Base-by-base conservation (phyloP, 2,888 invertebrate species). In the Agrotis segetum region DNA sequence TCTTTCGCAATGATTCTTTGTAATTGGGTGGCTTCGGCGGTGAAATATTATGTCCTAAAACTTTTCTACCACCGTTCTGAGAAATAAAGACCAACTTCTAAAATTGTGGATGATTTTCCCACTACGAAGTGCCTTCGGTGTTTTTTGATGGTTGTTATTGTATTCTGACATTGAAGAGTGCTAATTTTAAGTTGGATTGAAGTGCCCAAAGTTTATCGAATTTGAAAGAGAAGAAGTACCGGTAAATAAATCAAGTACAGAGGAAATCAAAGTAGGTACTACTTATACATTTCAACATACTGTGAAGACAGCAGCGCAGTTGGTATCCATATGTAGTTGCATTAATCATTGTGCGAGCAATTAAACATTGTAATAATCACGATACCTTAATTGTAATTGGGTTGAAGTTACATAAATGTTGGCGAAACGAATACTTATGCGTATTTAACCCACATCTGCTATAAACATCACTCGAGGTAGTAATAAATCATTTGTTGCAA, bases 281-380 rank as follows among this genome's bases (percentile, higher is more conserved):
- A 49, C 34, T n/a, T n/a, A 49, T 24, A 61, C 24, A 50, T 81
- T 81, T 77, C 78, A 70, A 70, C 78, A 78, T 56, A 19, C 58
- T 55, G 47, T 50, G 53, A 63, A 74, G 80, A 62, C 60, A 75
- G 21, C 17, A 64, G 55, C 47, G 24, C 61, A 17, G 46, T 58
- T 63, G 47, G 61, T 46, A 52, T 78, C 56, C 72, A 49, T 78
- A 66, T 49, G 47, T 66, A 55, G 65, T n/a, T 53, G 63, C 59
- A 79, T 82, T 67, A 79, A 70, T 82, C 55, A 73, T 34, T 63
- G 79, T 62, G 56, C 53, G 68, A 75, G 79, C 66, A 79, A 79
- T 82, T 79, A 73, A 79, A 79, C 66, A 61, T 53, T 82, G 79
- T 71, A 78, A 74, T 81, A 83, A 81, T 71, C 66, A 71, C 77